These are phyloP conservation scores for Actenoides hombroni DNA, from an alignment of 2,113 vertebrate genomes.

Conservation along the genomic window DNA sequence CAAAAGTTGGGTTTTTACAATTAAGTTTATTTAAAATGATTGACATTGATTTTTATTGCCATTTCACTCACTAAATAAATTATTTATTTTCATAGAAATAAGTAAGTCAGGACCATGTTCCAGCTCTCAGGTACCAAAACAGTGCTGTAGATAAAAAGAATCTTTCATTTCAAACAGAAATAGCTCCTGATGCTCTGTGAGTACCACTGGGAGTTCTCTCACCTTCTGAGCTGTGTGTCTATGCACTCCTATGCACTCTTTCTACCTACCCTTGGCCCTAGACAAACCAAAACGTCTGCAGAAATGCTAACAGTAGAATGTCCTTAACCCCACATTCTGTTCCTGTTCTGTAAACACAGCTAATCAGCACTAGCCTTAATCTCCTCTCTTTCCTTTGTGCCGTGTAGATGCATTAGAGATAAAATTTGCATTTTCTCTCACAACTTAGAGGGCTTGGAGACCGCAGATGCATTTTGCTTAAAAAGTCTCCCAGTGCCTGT, in stretches of 20 bases:
- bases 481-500: neutral
- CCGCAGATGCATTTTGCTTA: neutral
- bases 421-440: neutral
- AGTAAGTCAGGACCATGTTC: neutral
- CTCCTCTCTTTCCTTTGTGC: neutral
- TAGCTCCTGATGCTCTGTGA: neutral
- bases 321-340: neutral
- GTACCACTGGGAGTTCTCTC: neutral
- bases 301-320: neutral
- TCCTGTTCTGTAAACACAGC: neutral
- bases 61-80: neutral
- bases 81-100: neutral
- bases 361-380: neutral
- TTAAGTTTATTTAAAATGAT: neutral
- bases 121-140: neutral
- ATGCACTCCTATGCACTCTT: neutral
- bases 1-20: fast-evolving
- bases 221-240: neutral
- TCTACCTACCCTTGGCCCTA: neutral
- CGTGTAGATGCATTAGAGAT: neutral
- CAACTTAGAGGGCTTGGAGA: neutral
- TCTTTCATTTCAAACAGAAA: neutral
- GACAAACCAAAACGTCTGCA: neutral
- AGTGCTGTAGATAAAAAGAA: neutral
- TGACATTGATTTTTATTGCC: neutral